Base-by-base conservation (phyloP, 2,888 invertebrate species). In the Epirrhoe tristata region DNA sequence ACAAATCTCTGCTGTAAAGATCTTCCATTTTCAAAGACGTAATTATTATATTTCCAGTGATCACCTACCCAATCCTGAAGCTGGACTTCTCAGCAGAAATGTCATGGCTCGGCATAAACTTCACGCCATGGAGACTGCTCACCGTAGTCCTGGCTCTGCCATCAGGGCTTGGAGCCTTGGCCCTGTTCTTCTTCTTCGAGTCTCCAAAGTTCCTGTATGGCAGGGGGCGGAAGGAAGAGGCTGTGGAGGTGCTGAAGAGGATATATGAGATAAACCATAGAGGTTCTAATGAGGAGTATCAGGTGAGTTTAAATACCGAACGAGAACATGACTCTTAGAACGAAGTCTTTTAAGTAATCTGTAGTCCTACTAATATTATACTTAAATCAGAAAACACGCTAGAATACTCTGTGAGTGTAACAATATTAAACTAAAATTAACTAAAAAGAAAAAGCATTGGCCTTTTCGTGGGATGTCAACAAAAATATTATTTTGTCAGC, bases 121-220 rank as follows among this genome's bases (percentile, higher is more conserved):
- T 95, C 78, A 94, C 94, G 66, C 96, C 97, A 0, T 98, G 98
- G 98, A 93, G 97, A 54, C 80, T 97, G 12, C 95, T 97, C 58
- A 86, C 97, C 31, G 91, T 96, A 0, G 81, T 88, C 0, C 76
- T 91, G 48, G 87, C 91, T 0, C 48, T 93, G 12, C 93, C 93
- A 0, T 81, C 85, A 7, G 92, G 91, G 0, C 51, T 96, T 0
- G 94, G 96, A 58, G 95, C 95, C 0, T 14, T 95, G 0, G 93
- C 95, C 6, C 89, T 96, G 12, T 87, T 93, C 51, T 92, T 93
- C 70, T 93, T 96, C 77, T 96, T 97, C 0, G 97, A 98, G 83
- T 97, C 96, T 62, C 97, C 98, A 0, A 97, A 97, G 82, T 97
- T 96, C 81, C 89, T 96, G 59, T 93, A 96, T 16, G 94, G 95